phyloP scores from a whole-genome alignment of 2,888 invertebrate species.

The Ecliptopera silaceata region DNA sequence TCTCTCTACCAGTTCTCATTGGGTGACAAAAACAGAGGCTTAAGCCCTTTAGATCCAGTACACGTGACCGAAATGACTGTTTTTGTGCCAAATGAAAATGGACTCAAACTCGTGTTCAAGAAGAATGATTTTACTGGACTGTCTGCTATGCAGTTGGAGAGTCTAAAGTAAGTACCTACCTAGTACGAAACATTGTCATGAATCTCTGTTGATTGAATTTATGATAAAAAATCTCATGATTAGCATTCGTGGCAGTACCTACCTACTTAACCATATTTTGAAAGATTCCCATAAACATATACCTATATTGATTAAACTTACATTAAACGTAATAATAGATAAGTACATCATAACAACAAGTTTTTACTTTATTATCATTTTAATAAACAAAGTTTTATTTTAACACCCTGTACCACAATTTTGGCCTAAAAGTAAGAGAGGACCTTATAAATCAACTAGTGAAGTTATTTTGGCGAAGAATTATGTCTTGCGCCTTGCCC shows the following conservation, averaged over 20 bases:
- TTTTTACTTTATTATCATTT: no score
- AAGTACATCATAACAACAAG: no score
- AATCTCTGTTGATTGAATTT: no score
- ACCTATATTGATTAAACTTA: no score
- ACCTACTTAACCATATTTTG: no score
- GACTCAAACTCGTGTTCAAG: constrained; percentile 57
- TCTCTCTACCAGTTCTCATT: constrained; percentile 55
- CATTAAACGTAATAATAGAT: no score
- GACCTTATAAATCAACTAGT: neutral
- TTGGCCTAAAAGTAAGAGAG: neutral
- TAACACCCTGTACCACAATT: no score
- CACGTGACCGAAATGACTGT: constrained; percentile 60
- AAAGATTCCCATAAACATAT: no score
- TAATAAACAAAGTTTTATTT: no score
- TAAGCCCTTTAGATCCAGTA: constrained; percentile 58
- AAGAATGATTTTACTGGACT: constrained; percentile 63
- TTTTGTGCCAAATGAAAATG: constrained; percentile 62
- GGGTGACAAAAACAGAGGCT: constrained; percentile 53
- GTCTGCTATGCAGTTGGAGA: constrained; percentile 52
- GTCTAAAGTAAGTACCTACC: constrained; percentile 49
- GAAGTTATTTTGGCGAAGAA: constrained; percentile 6
- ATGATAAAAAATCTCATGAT: no score
- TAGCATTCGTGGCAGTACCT: no score
- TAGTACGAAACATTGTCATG: no score
- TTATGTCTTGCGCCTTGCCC: constrained; percentile 13